These are phyloP conservation scores for Neria commutata DNA, from an alignment of 2,888 invertebrate genomes.

Conservation along the genomic window DNA sequence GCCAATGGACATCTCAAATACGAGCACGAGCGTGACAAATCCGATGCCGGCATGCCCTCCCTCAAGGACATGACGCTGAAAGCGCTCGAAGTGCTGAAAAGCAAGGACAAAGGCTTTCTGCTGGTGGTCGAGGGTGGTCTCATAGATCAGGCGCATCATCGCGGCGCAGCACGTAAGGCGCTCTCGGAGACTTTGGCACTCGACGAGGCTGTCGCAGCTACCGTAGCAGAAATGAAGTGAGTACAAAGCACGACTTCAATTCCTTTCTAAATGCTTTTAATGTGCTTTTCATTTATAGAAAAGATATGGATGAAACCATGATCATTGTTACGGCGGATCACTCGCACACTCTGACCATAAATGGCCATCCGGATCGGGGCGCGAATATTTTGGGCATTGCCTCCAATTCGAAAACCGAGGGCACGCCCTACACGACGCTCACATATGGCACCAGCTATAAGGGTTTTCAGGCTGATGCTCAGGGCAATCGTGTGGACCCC, in stretches of 20 bases:
- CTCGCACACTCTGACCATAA: constrained; percentile 78
- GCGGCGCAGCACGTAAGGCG: constrained; percentile 77
- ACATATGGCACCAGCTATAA: constrained; percentile 79
- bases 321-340: constrained; percentile 87
- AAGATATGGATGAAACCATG: constrained; percentile 70
- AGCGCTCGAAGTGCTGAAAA: constrained; percentile 76
- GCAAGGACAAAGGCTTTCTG: constrained; percentile 72
- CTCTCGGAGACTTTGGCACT: constrained; percentile 80
- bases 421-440: constrained; percentile 76
- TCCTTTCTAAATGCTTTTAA: neutral
- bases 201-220: constrained; percentile 76
- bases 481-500: constrained; percentile 68
- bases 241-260: neutral
- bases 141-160: constrained; percentile 87
- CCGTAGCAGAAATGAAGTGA: constrained; percentile 66
- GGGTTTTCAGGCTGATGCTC: constrained; percentile 66
- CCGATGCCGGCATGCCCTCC: constrained; percentile 76
- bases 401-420: constrained; percentile 68
- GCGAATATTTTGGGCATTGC: constrained; percentile 74
- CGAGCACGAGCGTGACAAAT: constrained; percentile 72
- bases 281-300: constrained; percentile 30
- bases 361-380: constrained; percentile 76
- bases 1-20: constrained; percentile 79
- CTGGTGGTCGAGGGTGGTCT: constrained; percentile 86
- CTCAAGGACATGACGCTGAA: constrained; percentile 79